Conservation (phyloP, 2,797 vertebrate species). For the Anomalospiza imberbis region DNA sequence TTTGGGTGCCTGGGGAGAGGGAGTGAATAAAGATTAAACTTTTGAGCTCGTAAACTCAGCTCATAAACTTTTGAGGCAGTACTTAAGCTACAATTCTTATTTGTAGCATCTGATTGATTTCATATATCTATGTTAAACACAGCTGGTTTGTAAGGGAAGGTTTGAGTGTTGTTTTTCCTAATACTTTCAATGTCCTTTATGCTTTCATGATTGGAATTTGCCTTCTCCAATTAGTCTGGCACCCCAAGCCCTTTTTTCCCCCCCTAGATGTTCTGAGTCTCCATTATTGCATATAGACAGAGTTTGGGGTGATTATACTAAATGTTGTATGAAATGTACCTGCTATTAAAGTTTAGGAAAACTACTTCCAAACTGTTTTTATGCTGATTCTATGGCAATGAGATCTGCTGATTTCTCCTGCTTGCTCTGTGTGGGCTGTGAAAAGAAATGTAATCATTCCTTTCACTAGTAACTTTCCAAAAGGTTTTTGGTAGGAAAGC, state of each 20-base stretch:
- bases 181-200: neutral
- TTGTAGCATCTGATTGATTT: constrained; percentile 33
- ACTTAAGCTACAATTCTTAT: neutral
- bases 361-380: neutral
- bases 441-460: neutral
- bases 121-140: neutral
- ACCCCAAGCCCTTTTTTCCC: neutral
- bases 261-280: neutral
- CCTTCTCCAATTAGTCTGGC: neutral
- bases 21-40: neutral
- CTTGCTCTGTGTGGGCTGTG: neutral
- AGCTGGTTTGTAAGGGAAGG: neutral
- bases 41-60: too few relatives aligned
- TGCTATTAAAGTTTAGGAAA: neutral
- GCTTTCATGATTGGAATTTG: neutral
- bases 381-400: neutral
- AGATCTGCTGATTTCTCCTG: neutral
- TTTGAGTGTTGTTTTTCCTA: neutral
- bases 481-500: neutral
- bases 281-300: neutral
- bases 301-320: neutral
- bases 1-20: neutral
- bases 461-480: neutral
- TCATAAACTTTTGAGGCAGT: neutral
- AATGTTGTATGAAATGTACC: neutral